Evolutionary conservation across 2,797 vertebrate species (phyloP).

Genomic region (Arnoldichthys spilopterus): DNA sequence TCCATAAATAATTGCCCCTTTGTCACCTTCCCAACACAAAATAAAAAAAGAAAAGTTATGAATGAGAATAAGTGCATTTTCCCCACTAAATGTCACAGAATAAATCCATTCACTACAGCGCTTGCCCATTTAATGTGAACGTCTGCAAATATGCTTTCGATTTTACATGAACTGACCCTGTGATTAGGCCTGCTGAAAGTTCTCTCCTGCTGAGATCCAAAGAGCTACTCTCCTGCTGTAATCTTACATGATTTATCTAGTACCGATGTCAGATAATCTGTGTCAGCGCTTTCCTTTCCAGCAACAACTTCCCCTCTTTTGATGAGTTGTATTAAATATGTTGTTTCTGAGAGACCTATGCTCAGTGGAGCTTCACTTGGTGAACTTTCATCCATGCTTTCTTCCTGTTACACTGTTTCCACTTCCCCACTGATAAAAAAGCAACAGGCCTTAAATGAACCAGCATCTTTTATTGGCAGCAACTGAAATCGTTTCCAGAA

Average conservation of each 20-base stretch:
- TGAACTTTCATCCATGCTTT: conserved; percentile 22
- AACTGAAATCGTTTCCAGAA: conserved; percentile 56
- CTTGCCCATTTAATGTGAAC: neutral
- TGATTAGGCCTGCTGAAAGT: conserved; percentile 37
- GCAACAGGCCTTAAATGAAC: conserved; percentile 60
- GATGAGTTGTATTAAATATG: conserved; percentile 40
- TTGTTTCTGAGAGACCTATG: conserved; percentile 36
- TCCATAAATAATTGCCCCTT: conserved; percentile 5
- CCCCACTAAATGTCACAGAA: neutral
- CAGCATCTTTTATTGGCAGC: conserved; percentile 73
- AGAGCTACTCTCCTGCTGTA: conserved; percentile 30
- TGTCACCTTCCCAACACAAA: neutral
- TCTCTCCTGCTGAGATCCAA: conserved; percentile 50
- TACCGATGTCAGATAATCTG: conserved; percentile 18
- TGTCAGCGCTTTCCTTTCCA: conserved; percentile 29
- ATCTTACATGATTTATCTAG: conserved; percentile 50
- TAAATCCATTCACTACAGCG: neutral
- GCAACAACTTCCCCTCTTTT: conserved; percentile 32
- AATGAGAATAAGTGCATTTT: conserved; percentile 20
- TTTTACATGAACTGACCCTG: conserved; percentile 9
- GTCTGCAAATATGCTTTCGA: conserved; percentile 31
- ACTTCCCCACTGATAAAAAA: conserved; percentile 29
- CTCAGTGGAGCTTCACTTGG: conserved; percentile 29
- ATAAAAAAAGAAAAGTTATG: neutral
- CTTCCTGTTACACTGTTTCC: neutral